phyloP scores from a whole-genome alignment of 2,113 vertebrate species.

The Gila orcuttii region DNA sequence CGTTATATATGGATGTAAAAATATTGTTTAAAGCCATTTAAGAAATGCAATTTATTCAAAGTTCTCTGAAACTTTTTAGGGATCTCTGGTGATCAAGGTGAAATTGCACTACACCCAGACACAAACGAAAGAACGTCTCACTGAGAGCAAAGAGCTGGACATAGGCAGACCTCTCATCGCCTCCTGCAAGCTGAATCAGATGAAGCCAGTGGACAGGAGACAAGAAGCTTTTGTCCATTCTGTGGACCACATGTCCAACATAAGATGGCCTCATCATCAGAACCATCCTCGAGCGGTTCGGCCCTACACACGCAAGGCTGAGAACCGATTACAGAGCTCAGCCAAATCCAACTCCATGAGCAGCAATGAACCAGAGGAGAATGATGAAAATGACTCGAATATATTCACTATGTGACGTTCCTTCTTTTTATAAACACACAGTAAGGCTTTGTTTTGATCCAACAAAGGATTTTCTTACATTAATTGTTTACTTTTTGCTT shows the following conservation, averaged over 20 bases:
- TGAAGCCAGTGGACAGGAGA: constrained; percentile 33
- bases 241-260: neutral
- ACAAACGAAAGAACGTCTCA: constrained; percentile 69
- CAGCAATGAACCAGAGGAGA: constrained; percentile 82
- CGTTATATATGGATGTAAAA: neutral
- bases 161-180: constrained; percentile 77
- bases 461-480: neutral
- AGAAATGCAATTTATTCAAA: neutral
- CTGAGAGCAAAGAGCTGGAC: constrained; percentile 71
- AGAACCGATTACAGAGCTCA: constrained; percentile 59
- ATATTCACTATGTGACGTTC: constrained; percentile 49
- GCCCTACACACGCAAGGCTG: constrained; percentile 68
- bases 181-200: constrained; percentile 70
- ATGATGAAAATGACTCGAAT: constrained; percentile 78
- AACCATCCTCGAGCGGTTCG: constrained; percentile 23
- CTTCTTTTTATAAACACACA: neutral
- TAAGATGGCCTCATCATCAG: constrained; percentile 35
- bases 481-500: constrained; percentile 33
- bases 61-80: constrained; percentile 62
- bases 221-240: constrained; percentile 46
- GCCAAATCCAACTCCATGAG: constrained; percentile 59
- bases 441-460: constrained; percentile 4
- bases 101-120: constrained; percentile 77
- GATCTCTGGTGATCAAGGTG: constrained; percentile 76
- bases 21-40: neutral